phyloP scores from a whole-genome alignment of 2,888 invertebrate genomes.

The Cecidostiba fungosa region DNA sequence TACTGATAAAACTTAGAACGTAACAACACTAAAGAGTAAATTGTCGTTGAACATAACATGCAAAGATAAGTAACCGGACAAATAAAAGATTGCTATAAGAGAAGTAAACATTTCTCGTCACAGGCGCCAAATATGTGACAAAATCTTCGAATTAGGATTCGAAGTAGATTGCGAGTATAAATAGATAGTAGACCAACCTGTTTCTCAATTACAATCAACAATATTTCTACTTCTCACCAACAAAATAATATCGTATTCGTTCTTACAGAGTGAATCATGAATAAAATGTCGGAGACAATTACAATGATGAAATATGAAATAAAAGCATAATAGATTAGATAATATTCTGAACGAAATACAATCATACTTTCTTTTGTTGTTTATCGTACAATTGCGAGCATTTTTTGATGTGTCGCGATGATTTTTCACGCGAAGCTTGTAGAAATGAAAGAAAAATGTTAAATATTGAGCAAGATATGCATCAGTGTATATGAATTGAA shows the following conservation, averaged over 20 bases:
- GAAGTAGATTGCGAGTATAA: not conserved
- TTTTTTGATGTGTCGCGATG: slow-evolving; percentile 39
- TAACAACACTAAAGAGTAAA: not conserved
- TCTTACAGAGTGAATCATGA: not conserved
- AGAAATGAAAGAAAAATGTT: slow-evolving; percentile 33
- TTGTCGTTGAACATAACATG: not conserved
- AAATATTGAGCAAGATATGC: slow-evolving; percentile 28
- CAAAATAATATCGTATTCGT: not conserved
- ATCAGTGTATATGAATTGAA: slow-evolving; percentile 29
- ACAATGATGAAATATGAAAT: not conserved
- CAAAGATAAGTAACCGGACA: not conserved
- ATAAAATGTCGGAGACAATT: slow-evolving; percentile 4
- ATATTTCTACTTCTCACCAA: not conserved
- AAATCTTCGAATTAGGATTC: not conserved
- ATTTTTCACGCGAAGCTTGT: slow-evolving; percentile 48
- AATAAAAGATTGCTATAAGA: not conserved
- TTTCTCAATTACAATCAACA: not conserved
- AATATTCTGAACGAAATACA: slow-evolving; percentile 24
- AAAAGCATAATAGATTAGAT: not conserved
- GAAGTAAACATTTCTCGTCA: not conserved
- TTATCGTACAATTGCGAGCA: slow-evolving; percentile 20
- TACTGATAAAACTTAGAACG: too few species aligned
- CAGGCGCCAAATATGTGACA: not conserved
- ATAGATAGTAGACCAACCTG: not conserved
- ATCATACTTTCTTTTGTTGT: slow-evolving; percentile 32